A percentile compares a stretch with the other conserved stretches of the same genome.
Evolutionary conservation across 2,113 vertebrate species (phyloP).

Genomic region (Hoplias malabaricus): DNA sequence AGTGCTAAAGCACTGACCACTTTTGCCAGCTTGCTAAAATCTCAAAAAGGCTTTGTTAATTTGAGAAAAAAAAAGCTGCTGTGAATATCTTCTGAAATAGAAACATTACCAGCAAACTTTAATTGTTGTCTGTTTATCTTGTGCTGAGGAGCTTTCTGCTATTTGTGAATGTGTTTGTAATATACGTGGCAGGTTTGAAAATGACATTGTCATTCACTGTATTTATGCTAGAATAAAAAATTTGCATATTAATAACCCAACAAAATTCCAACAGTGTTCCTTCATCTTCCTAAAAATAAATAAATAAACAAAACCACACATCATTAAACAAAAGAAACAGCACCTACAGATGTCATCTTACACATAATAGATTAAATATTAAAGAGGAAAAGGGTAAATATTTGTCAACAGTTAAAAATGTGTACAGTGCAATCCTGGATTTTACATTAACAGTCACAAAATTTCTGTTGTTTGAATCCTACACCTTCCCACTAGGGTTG

Average conservation of each 20-base stretch:
- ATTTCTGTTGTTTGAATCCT: no score
- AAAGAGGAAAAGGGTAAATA: not conserved
- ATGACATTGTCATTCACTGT: conserved; percentile 16
- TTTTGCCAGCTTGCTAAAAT: not conserved
- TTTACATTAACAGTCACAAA: no score
- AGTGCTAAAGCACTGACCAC: not conserved
- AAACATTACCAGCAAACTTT: not conserved
- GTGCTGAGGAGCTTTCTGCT: not conserved
- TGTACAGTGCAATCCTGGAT: no score
- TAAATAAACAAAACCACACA: no score
- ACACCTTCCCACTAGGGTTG: no score
- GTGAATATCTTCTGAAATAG: not conserved
- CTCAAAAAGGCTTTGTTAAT: not conserved
- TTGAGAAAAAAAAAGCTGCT: not conserved
- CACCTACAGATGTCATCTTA: not conserved
- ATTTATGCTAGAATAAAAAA: conserved; percentile 42
- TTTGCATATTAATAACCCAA: not conserved
- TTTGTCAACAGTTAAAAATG: not conserved
- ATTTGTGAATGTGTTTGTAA: conserved; percentile 5
- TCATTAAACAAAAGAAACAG: not conserved
- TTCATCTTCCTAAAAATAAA: no score
- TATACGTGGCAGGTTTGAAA: conserved; percentile 13
- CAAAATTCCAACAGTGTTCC: no score
- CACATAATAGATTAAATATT: not conserved
- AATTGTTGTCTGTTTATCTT: conserved; percentile 18